Conservation (phyloP, 2,888 invertebrate species). For the Pherbina coryleti region DNA sequence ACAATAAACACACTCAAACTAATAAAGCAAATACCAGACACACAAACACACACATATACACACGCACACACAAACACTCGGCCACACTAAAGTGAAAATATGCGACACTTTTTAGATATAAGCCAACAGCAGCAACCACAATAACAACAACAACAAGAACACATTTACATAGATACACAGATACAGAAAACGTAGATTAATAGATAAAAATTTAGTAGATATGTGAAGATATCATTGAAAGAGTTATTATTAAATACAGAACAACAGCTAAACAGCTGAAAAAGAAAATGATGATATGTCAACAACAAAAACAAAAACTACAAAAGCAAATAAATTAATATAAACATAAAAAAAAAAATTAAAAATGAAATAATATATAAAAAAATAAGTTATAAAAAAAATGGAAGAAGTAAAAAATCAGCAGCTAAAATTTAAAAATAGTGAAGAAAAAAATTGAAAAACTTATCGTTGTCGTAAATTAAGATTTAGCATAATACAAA, state of each 20-base stretch:
- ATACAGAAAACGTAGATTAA: background rate
- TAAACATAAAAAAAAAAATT: background rate
- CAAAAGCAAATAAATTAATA: background rate
- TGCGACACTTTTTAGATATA: slow-evolving; percentile 10
- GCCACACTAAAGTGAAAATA: background rate
- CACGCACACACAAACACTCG: background rate
- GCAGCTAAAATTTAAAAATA: background rate
- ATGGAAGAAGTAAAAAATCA: background rate
- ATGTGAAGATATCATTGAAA: slow-evolving; percentile 3
- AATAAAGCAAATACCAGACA: slow-evolving; percentile 5
- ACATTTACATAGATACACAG: slow-evolving; percentile 6
- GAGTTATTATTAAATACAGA: background rate
- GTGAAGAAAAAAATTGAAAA: background rate
- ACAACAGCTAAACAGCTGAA: background rate
- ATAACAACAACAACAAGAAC: background rate
- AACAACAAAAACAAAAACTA: slow-evolving; percentile 1
- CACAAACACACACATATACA: background rate
- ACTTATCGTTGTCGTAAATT: background rate
- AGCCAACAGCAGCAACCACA: background rate
- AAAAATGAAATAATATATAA: background rate
- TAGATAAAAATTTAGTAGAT: slow-evolving; percentile 15
- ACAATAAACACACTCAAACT: background rate
- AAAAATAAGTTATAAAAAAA: background rate
- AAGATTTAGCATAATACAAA: slow-evolving; percentile 1
- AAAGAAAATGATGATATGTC: background rate